Evolutionary conservation across 2,797 vertebrate genomes (phyloP).

Genomic region (Yasuhikotakia modesta): DNA sequence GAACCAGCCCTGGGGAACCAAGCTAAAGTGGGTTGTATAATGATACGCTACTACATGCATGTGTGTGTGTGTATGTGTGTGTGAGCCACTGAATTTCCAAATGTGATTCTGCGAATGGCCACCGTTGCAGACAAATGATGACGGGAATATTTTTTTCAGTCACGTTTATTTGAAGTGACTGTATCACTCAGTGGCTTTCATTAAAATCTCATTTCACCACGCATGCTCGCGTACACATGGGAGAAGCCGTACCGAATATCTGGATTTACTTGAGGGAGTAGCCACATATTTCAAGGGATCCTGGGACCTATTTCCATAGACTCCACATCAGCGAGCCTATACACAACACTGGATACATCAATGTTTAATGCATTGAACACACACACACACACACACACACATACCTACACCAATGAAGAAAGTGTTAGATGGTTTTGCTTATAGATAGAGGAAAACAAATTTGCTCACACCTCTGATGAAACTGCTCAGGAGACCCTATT

Average conservation of each 20-base stretch:
- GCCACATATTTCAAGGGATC: constrained; percentile 52
- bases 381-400: not conserved
- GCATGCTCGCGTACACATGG: constrained; percentile 20
- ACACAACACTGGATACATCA: constrained; percentile 78
- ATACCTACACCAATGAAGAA: constrained; percentile 3
- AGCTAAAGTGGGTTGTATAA: constrained; percentile 47
- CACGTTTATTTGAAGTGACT: constrained; percentile 51
- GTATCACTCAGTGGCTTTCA: constrained; percentile 54
- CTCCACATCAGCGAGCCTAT: constrained; percentile 66
- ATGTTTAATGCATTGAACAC: constrained; percentile 79
- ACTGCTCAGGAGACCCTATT: constrained; percentile 43
- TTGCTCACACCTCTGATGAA: constrained; percentile 42
- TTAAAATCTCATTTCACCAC: constrained; percentile 54
- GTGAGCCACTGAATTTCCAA: constrained; percentile 29
- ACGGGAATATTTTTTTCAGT: constrained; percentile 38
- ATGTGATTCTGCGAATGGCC: constrained; percentile 34
- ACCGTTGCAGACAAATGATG: constrained; percentile 38
- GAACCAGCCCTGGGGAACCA: constrained; percentile 38
- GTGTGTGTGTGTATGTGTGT: not conserved
- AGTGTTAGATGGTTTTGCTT: not conserved
- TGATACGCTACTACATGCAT: constrained; percentile 27
- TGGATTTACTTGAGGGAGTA: constrained; percentile 51
- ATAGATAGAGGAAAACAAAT: constrained; percentile 5
- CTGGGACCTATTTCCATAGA: constrained; percentile 71
- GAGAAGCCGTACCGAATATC: constrained; percentile 40